Evolutionary conservation across 2,888 invertebrate genomes (phyloP).

Genomic region (Melolontha melolontha): DNA sequence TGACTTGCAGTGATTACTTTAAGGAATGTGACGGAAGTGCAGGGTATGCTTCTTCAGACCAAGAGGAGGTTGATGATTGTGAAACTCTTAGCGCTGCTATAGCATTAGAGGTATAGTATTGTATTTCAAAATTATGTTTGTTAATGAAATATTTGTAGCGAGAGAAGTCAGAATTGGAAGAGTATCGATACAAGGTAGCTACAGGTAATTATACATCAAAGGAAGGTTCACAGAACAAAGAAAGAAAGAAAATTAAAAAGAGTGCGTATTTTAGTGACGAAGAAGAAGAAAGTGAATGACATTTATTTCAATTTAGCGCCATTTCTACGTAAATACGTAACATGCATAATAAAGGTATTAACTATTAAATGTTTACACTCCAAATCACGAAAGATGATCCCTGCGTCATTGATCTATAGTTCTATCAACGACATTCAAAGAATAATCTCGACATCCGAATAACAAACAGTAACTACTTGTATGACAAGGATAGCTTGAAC

Average conservation of each 20-base stretch:
- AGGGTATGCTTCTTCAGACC: constrained; percentile 53
- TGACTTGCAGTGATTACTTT: constrained; percentile 45
- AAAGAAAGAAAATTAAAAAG: constrained; percentile 74
- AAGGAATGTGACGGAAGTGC: constrained; percentile 53
- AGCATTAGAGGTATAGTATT: constrained; percentile 69
- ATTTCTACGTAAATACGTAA: too few relatives aligned
- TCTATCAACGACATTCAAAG: too few relatives aligned
- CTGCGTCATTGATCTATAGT: too few relatives aligned
- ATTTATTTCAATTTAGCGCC: constrained; percentile 18
- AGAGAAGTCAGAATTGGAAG: constrained; percentile 68
- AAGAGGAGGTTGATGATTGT: constrained; percentile 59
- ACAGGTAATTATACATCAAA: constrained; percentile 64
- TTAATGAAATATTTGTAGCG: constrained; percentile 61
- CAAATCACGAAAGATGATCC: too few relatives aligned
- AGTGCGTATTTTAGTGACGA: constrained; percentile 80
- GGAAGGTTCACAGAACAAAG: constrained; percentile 51
- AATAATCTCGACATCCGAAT: too few relatives aligned
- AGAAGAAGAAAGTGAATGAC: constrained; percentile 71
- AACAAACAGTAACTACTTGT: too few relatives aligned
- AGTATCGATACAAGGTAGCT: constrained; percentile 66
- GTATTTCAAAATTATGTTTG: not conserved
- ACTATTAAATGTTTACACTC: too few relatives aligned
- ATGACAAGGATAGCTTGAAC: too few relatives aligned
- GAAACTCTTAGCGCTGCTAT: constrained; percentile 78
- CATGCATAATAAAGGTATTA: too few relatives aligned